Evolutionary conservation across 2,797 vertebrate genomes (phyloP).

Genomic region (Takifugu rubripes): DNA sequence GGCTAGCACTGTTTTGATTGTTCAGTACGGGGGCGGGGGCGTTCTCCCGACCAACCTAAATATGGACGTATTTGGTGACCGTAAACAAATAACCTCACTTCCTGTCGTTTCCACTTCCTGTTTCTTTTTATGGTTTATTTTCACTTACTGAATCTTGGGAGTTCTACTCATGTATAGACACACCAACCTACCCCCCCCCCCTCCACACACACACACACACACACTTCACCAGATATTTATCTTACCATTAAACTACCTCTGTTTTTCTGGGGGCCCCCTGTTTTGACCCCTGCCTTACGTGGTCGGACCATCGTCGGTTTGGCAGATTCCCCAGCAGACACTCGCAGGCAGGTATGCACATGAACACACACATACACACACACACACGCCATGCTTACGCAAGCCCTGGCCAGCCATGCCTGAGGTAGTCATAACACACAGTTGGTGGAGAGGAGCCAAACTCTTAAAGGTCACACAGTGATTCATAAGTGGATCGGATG

Average conservation of each 20-base stretch:
- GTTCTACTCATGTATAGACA: background rate
- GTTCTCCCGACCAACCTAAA: too few species aligned
- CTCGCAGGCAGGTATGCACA: slow-evolving; percentile 28
- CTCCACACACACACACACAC: background rate
- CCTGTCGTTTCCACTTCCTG: background rate
- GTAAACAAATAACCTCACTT: background rate
- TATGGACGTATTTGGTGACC: too few species aligned
- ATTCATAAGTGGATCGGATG: slow-evolving; percentile 41
- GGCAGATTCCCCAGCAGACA: slow-evolving; percentile 49
- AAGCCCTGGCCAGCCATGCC: slow-evolving; percentile 58
- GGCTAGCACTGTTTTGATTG: too few species aligned
- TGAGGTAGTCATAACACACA: slow-evolving; percentile 64
- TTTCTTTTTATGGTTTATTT: background rate
- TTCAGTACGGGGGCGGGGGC: too few species aligned
- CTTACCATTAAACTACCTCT: slow-evolving; percentile 12
- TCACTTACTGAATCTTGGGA: background rate
- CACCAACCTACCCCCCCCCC: background rate
- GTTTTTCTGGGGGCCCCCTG: slow-evolving; percentile 23
- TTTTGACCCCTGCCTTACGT: slow-evolving; percentile 32
- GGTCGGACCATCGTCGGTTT: slow-evolving; percentile 49
- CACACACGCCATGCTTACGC: slow-evolving; percentile 45
- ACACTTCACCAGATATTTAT: slow-evolving; percentile 17
- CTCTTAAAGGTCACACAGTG: slow-evolving; percentile 61
- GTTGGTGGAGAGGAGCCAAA: slow-evolving; percentile 55
- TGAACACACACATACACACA: slow-evolving; percentile 27